A percentile compares a stretch with the other conserved stretches of the same genome.
Conservation (phyloP, 2,888 invertebrate genomes). For the Automeris io region DNA sequence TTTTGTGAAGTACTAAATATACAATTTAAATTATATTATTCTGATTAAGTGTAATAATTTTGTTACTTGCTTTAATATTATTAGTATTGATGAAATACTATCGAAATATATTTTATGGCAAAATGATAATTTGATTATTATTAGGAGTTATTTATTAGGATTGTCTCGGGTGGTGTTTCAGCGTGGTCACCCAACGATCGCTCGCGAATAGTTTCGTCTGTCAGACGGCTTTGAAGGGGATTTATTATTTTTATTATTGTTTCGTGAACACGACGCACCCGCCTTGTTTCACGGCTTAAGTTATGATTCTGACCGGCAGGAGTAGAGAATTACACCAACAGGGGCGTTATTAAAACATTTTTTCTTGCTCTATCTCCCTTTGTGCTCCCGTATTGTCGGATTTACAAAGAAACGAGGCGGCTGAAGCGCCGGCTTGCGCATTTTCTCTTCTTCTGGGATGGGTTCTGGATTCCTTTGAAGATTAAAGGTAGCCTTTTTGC, state of each 20-base stretch:
- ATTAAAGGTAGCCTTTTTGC: background rate
- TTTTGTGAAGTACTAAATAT: too few species aligned
- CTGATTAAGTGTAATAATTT: too few species aligned
- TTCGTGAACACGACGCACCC: constrained; percentile 44
- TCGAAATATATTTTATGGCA: too few species aligned
- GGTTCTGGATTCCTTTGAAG: constrained; percentile 1
- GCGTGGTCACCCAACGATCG: constrained; percentile 35
- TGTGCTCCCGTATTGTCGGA: constrained; percentile 21
- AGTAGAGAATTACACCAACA: constrained; percentile 31
- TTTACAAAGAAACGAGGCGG: constrained; percentile 21
- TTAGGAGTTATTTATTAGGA: too few species aligned
- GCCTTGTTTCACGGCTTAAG: constrained; percentile 47
- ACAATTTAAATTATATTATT: too few species aligned
- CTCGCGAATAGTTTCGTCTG: constrained; percentile 70
- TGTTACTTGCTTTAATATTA: too few species aligned
- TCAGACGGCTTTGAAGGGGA: constrained; percentile 69
- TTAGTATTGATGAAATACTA: too few species aligned
- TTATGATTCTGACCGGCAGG: constrained; percentile 37
- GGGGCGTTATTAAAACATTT: constrained; percentile 39
- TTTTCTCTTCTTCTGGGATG: constrained; percentile 6
- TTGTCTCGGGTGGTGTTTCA: too few species aligned
- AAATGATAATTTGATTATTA: too few species aligned
- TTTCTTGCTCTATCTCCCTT: constrained; percentile 29
- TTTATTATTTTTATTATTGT: constrained; percentile 76
- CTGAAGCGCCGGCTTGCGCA: constrained; percentile 18